Percentiles rank a stretch among this genome's conserved stretches.
These are phyloP conservation scores for Campoletis raptor DNA, from an alignment of 2,888 invertebrate species.

Conservation along the genomic window DNA sequence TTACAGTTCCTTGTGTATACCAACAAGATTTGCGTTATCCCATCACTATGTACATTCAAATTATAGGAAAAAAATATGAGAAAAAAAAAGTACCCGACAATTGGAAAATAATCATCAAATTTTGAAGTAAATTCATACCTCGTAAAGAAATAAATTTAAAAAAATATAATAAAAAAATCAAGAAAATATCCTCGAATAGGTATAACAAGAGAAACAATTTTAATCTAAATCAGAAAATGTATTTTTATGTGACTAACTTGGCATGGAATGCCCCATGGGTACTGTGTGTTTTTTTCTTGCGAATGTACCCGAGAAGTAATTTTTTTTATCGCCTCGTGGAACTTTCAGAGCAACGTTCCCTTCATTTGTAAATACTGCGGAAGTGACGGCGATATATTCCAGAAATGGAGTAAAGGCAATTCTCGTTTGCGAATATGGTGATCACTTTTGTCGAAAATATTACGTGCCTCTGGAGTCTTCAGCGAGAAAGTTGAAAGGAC, in stretches of 20 bases:
- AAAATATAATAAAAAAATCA: background rate
- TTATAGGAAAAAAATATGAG: too few relatives aligned
- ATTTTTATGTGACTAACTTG: too few relatives aligned
- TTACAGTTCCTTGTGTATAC: background rate
- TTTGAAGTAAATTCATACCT: background rate
- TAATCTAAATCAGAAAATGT: too few relatives aligned
- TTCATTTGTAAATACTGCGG: background rate
- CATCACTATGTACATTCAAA: background rate
- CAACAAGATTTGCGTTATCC: background rate
- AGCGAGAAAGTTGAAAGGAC: too few relatives aligned
- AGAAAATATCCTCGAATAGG: too few relatives aligned
- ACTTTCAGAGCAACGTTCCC: background rate
- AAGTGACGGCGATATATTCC: constrained; percentile 37
- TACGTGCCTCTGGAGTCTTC: constrained; percentile 21
- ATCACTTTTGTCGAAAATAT: constrained; percentile 42
- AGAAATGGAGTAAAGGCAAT: background rate
- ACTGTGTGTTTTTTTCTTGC: too few relatives aligned
- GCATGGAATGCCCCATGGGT: too few relatives aligned
- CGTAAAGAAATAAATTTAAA: background rate
- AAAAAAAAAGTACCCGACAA: too few relatives aligned
- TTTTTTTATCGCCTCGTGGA: background rate
- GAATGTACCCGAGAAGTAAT: background rate
- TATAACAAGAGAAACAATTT: too few relatives aligned
- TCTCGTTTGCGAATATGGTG: background rate
- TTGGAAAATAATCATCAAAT: too few relatives aligned